These are phyloP conservation scores for Psittacula cyanocephala DNA, from an alignment of 2,113 vertebrate species.

Conservation along the genomic window DNA sequence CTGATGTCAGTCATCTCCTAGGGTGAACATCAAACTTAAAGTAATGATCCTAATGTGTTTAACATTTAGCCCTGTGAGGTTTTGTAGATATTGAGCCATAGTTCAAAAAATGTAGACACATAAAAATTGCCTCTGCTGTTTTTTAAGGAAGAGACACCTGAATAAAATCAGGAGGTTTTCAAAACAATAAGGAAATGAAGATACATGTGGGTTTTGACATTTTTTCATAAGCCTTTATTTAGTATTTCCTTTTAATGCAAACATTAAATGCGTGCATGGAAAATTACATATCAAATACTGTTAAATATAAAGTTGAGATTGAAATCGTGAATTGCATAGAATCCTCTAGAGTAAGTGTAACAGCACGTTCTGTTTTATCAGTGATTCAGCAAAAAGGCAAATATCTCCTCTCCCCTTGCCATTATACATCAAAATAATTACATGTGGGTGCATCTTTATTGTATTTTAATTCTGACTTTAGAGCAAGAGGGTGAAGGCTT, in stretches of 20 bases:
- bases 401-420: background rate
- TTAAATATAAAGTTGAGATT: background rate
- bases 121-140: background rate
- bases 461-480: background rate
- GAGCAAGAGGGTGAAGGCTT: background rate
- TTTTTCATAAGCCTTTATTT: background rate
- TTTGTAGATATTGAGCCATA: background rate
- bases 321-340: background rate
- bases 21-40: background rate
- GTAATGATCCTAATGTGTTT: background rate
- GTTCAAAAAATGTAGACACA: background rate
- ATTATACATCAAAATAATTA: background rate
- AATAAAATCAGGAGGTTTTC: background rate
- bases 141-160: background rate
- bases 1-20: background rate
- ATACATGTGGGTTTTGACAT: background rate
- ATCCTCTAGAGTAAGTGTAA: background rate
- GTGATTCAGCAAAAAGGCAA: background rate
- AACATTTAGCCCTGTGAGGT: background rate
- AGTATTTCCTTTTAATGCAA: background rate
- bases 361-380: background rate
- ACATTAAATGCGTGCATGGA: background rate
- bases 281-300: background rate
- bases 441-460: background rate
- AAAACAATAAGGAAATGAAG: background rate